A percentile compares a stretch with the other conserved stretches of the same genome.
Evolutionary conservation across 1,140 invertebrate genomes (phyloP).

Genomic region (Idris sp.): DNA sequence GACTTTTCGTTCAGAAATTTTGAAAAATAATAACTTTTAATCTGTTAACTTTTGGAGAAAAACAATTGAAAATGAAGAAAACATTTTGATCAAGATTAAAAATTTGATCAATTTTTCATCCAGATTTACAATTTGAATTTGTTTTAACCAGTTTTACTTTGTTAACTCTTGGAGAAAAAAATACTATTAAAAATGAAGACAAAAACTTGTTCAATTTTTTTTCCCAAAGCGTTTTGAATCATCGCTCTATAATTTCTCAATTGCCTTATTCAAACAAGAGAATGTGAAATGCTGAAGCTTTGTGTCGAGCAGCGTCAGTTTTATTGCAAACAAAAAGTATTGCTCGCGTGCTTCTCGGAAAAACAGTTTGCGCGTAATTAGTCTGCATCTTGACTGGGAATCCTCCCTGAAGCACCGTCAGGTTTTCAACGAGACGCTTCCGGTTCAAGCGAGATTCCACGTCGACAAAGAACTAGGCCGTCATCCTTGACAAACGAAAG

Average conservation of each 20-base stretch:
- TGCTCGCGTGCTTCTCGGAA: constrained; percentile 22
- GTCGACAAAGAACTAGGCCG: constrained; percentile 58
- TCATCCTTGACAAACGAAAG: constrained; percentile 63
- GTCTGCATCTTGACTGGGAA: constrained; percentile 42
- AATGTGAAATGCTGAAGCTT: no score
- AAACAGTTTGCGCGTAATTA: constrained; percentile 37
- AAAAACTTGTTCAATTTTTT: neutral
- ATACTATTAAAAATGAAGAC: no score
- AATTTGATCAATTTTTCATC: no score
- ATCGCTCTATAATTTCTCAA: neutral
- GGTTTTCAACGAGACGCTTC: constrained; percentile 50
- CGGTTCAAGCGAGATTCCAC: constrained; percentile 52
- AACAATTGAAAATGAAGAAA: no score
- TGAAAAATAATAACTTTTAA: no score
- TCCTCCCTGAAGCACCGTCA: constrained; percentile 32
- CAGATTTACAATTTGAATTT: no score
- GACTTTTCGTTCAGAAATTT: no score
- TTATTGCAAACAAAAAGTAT: constrained; percentile 20
- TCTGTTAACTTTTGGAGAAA: no score
- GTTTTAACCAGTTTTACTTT: no score
- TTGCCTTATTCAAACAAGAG: constrained; percentile 3
- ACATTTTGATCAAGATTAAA: no score
- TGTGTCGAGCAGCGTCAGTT: no score
- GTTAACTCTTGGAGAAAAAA: no score
- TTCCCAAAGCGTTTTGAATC: neutral